Evolutionary conservation across 2,113 vertebrate genomes (phyloP).

Genomic region (Rhipidura dahli): DNA sequence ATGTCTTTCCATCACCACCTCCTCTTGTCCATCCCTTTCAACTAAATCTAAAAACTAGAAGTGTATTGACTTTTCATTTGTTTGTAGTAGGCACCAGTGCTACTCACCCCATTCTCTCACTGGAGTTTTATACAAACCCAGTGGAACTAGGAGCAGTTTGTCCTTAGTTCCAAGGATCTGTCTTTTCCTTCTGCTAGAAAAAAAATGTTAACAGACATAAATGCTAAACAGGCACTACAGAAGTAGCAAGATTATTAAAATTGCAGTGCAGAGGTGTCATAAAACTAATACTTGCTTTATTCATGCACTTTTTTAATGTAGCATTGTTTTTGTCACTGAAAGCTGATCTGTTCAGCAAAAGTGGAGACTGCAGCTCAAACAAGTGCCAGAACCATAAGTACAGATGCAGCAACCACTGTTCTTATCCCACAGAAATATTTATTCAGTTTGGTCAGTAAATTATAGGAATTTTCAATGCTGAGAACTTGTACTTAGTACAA

Average conservation of each 20-base stretch:
- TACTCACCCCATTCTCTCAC: neutral
- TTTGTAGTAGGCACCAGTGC: neutral
- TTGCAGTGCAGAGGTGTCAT: neutral
- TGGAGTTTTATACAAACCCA: neutral
- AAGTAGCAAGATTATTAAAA: neutral
- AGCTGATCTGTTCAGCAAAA: neutral
- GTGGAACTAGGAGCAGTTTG: neutral
- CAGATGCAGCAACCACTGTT: neutral
- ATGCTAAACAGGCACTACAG: neutral
- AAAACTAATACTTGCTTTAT: neutral
- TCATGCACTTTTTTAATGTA: neutral
- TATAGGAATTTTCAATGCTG: constrained; percentile 8
- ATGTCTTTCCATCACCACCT: neutral
- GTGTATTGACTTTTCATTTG: neutral
- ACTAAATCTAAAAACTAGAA: neutral
- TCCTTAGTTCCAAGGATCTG: neutral
- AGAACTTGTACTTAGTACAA: constrained; percentile 54
- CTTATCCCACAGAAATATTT: constrained; percentile 63
- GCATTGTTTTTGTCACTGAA: neutral
- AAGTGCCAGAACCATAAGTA: neutral
- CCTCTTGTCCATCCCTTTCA: neutral
- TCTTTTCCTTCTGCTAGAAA: neutral
- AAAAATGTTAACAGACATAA: neutral
- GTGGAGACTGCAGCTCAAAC: neutral
- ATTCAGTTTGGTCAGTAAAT: constrained; percentile 67